phyloP scores from a whole-genome alignment of 2,888 invertebrate genomes.

The Scaptomyza flava region DNA sequence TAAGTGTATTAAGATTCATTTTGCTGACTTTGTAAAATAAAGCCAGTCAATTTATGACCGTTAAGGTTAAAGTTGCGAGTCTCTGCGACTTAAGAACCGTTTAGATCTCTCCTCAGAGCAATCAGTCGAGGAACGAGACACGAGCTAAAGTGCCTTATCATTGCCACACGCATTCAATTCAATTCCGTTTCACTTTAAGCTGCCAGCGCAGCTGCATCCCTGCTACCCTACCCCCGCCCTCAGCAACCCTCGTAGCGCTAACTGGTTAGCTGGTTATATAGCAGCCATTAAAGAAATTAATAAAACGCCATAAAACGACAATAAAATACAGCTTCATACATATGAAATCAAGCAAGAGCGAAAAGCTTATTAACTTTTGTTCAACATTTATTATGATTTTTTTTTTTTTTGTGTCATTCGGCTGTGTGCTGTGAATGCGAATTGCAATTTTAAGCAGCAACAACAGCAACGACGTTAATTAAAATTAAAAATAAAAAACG shows the following conservation, averaged over 20 bases:
- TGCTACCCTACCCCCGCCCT: slow-evolving; percentile 4
- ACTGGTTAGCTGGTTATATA: slow-evolving; percentile 29
- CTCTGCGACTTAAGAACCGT: slow-evolving; percentile 24
- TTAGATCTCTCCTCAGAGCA: slow-evolving; percentile 19
- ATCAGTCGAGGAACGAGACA: slow-evolving; percentile 38
- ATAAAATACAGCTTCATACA: slow-evolving; percentile 58
- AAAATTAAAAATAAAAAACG: slow-evolving; percentile 60
- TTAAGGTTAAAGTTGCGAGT: slow-evolving; percentile 12
- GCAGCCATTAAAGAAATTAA: slow-evolving; percentile 66
- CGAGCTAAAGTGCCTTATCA: slow-evolving; percentile 54
- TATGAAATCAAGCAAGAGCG: slow-evolving; percentile 64
- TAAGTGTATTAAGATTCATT: background rate
- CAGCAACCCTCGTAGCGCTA: background rate
- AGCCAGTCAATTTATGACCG: slow-evolving; percentile 19
- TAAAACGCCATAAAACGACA: slow-evolving; percentile 73
- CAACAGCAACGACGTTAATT: slow-evolving; percentile 64
- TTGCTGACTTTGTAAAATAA: background rate
- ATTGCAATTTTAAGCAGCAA: slow-evolving; percentile 66
- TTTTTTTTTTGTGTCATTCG: slow-evolving; percentile 24
- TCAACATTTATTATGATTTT: slow-evolving; percentile 66
- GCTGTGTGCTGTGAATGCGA: slow-evolving; percentile 59
- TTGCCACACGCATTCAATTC: slow-evolving; percentile 46
- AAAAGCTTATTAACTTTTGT: slow-evolving; percentile 68
- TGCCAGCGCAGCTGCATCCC: slow-evolving; percentile 8
- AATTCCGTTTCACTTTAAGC: slow-evolving; percentile 52